Evolutionary conservation across 37 sponge, comb jelly and placozoan genomes (phyloP).

Genomic region (Ianthella basta): DNA sequence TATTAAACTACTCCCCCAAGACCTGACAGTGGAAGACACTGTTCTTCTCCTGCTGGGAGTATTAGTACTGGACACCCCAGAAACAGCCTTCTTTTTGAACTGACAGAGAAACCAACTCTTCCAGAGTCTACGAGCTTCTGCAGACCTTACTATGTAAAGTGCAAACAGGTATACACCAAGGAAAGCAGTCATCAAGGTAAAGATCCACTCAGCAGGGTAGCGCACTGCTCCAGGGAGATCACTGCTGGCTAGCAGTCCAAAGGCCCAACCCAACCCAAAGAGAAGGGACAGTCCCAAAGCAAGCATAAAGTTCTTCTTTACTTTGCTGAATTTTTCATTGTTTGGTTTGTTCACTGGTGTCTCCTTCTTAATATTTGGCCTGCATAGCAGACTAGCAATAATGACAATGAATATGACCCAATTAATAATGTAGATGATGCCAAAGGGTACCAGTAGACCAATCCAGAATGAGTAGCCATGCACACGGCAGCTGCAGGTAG

Average conservation of each 20-base stretch:
- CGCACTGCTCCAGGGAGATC: slow-evolving; percentile 16
- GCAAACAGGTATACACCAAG: slow-evolving; percentile 35
- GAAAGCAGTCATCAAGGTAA: slow-evolving; percentile 45
- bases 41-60: no score
- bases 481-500: slow-evolving; percentile 60
- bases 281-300: slow-evolving; percentile 57
- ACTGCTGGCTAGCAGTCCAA: slow-evolving; percentile 53
- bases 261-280: slow-evolving; percentile 61
- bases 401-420: slow-evolving; percentile 59
- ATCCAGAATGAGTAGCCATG: slow-evolving; percentile 52
- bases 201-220: slow-evolving; percentile 51
- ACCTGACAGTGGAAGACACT: no score
- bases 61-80: no score
- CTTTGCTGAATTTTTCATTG: background rate
- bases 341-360: no score
- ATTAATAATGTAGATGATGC: slow-evolving; percentile 53
- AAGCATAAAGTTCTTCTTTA: slow-evolving; percentile 26
- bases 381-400: slow-evolving; percentile 29
- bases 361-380: slow-evolving; percentile 20
- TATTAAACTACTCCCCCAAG: no score
- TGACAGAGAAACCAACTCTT: slow-evolving; percentile 21
- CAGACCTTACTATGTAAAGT: slow-evolving; percentile 13
- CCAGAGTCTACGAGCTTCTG: slow-evolving; percentile 44
- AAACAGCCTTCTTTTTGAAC: background rate
- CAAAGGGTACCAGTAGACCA: slow-evolving; percentile 55